These are phyloP conservation scores for Petrocephalus sullivani DNA, from an alignment of 2,797 vertebrate genomes.

Conservation along the genomic window DNA sequence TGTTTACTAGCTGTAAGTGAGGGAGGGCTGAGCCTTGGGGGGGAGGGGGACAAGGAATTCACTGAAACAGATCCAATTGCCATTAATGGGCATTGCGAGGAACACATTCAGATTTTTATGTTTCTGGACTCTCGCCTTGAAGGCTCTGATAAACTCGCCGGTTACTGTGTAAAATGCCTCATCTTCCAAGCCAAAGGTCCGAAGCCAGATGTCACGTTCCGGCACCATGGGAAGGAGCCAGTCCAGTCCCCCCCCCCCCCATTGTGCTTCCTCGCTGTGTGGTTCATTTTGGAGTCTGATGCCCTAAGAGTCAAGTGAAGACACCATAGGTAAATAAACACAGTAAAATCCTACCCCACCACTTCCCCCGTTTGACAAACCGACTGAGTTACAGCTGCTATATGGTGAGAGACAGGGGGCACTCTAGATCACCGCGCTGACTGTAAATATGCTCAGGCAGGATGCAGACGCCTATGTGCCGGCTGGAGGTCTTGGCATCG, in stretches of 20 bases:
- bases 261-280: not conserved
- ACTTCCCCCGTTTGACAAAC: not conserved
- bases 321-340: not conserved
- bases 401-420: not conserved
- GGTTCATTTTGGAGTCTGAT: not conserved
- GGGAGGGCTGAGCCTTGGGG: not conserved
- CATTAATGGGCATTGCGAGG: not conserved
- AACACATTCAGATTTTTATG: not conserved
- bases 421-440: not conserved
- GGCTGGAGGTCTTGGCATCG: not conserved
- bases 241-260: not conserved
- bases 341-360: not conserved
- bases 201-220: not conserved
- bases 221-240: not conserved
- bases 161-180: not conserved
- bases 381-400: not conserved
- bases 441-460: not conserved
- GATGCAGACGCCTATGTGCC: too few species aligned
- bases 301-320: not conserved
- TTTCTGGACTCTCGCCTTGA: not conserved
- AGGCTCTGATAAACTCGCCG: not conserved
- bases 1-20: not conserved
- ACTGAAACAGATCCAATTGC: not conserved
- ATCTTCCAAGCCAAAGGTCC: not conserved
- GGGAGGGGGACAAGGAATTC: not conserved